phyloP scores from a whole-genome alignment of 1,140 invertebrate species.

The Pseudomyrmex sp. region DNA sequence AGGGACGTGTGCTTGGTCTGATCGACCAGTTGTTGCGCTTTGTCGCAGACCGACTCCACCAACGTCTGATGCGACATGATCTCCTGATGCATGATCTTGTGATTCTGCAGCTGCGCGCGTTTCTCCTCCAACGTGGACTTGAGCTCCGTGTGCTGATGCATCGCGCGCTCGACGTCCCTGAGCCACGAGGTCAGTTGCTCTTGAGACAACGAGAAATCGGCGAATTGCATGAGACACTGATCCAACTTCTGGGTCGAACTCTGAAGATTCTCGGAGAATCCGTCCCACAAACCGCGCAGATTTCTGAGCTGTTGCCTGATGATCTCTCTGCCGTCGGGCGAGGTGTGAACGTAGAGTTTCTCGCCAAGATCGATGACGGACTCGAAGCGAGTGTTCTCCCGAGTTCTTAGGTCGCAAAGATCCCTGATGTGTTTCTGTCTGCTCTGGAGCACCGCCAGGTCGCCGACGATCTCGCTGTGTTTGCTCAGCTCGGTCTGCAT shows the following conservation, averaged over 20 bases:
- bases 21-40: constrained; percentile 95
- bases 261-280: constrained; percentile 93
- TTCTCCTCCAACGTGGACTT: constrained; percentile 97
- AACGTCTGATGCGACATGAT: constrained; percentile 96
- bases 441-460: constrained; percentile 93
- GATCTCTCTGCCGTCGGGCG: constrained; percentile 96
- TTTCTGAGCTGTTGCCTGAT: constrained; percentile 95
- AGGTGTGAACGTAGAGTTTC: constrained; percentile 96
- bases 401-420: constrained; percentile 92
- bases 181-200: constrained; percentile 97
- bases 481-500: constrained; percentile 91
- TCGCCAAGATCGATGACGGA: constrained; percentile 95
- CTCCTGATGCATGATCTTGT: constrained; percentile 97
- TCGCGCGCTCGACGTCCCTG: constrained; percentile 94
- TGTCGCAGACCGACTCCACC: constrained; percentile 96
- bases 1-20: constrained; percentile 95
- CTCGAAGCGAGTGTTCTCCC: constrained; percentile 94
- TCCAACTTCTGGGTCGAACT: constrained; percentile 92
- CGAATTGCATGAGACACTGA: constrained; percentile 94
- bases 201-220: constrained; percentile 94
- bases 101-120: constrained; percentile 96
- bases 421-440: constrained; percentile 93
- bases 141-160: constrained; percentile 95
- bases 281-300: constrained; percentile 94
- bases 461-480: constrained; percentile 94